phyloP scores from a whole-genome alignment of 1,140 invertebrate genomes.

The Monomorium pharaonis region DNA sequence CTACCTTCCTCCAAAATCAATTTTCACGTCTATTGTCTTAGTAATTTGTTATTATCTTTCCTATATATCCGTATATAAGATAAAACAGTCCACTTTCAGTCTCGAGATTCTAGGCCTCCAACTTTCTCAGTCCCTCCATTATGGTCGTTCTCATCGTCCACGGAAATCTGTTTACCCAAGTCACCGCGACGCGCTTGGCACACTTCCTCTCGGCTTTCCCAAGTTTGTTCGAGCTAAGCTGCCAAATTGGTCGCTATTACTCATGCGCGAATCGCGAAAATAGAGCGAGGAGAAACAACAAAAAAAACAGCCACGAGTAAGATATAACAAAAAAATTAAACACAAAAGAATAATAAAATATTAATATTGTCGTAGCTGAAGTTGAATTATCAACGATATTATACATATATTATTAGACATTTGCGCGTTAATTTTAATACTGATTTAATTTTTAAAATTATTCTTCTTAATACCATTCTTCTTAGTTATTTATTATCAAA shows the following conservation, averaged over 20 bases:
- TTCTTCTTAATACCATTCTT: no score
- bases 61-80: background rate
- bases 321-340: background rate
- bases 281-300: conserved; percentile 37
- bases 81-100: background rate
- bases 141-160: conserved; percentile 31
- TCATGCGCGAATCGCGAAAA: conserved; percentile 58
- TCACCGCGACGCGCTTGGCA: conserved; percentile 23
- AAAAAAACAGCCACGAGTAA: background rate
- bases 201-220: conserved; percentile 38
- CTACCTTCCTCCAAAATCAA: background rate
- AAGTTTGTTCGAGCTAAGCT: conserved; percentile 55
- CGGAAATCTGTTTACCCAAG: conserved; percentile 49
- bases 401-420: background rate
- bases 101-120: background rate
- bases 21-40: background rate
- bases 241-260: conserved; percentile 64
- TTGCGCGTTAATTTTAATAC: background rate
- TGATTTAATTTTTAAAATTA: no score
- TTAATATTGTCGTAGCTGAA: background rate
- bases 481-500: no score
- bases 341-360: background rate
- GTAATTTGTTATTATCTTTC: conserved; percentile 27
- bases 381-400: background rate
- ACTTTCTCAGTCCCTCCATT: conserved; percentile 20